Conservation (phyloP, 2,888 invertebrate genomes). For the Polyploca ridens region DNA sequence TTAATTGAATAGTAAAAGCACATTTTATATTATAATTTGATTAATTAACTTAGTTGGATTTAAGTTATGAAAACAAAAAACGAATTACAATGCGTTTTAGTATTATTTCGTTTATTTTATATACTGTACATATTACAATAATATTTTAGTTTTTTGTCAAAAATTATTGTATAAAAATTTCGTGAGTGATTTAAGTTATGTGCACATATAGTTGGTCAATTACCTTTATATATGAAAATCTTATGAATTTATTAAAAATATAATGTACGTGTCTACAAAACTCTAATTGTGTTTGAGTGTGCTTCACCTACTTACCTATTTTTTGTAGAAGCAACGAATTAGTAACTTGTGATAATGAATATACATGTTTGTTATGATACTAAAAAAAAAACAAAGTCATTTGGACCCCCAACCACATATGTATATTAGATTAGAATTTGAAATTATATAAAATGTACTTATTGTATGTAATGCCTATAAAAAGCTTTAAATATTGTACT, state of each 20-base stretch:
- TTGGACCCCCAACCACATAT: background rate
- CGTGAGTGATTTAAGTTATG: conserved; percentile 28
- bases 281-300: background rate
- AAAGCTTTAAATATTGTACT: conserved; percentile 26
- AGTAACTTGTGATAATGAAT: conserved; percentile 20
- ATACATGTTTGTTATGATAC: conserved; percentile 12
- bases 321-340: conserved; percentile 19
- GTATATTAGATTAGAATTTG: background rate
- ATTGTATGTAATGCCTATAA: conserved; percentile 23
- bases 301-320: conserved; percentile 13
- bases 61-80: conserved; percentile 37
- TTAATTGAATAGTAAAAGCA: conserved; percentile 50
- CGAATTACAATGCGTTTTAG: conserved; percentile 80
- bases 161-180: conserved; percentile 22
- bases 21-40: conserved; percentile 28
- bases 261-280: background rate
- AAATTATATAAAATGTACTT: conserved; percentile 4
- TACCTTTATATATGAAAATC: conserved; percentile 32
- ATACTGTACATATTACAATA: conserved; percentile 41
- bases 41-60: conserved; percentile 32
- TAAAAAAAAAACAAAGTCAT: background rate
- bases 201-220: conserved; percentile 33
- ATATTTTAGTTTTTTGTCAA: conserved; percentile 26
- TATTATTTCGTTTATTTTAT: conserved; percentile 72
- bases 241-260: conserved; percentile 19